Evolutionary conservation across 2,797 vertebrate genomes (phyloP).

Genomic region (Lindbergichthys nudifrons): DNA sequence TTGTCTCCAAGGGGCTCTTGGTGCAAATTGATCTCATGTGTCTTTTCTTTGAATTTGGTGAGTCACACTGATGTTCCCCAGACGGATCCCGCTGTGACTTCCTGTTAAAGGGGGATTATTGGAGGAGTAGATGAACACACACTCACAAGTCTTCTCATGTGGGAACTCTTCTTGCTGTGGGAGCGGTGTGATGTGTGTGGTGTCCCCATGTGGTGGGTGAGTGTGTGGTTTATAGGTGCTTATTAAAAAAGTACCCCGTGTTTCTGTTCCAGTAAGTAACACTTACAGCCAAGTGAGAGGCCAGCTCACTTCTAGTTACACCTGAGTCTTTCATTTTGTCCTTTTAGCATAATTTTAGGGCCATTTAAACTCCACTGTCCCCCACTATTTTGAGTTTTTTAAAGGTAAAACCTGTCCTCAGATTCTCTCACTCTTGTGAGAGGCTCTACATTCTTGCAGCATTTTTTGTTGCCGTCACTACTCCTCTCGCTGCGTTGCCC

Average conservation of each 20-base stretch:
- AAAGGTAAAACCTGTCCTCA: not conserved
- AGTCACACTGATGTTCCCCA: conserved; percentile 39
- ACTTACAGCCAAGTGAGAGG: conserved; percentile 6
- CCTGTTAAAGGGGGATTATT: conserved; percentile 41
- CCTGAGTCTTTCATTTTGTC: not conserved
- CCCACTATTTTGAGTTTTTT: not conserved
- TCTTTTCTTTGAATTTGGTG: conserved; percentile 53
- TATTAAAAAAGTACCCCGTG: conserved; percentile 46
- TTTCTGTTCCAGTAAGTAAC: conserved; percentile 34
- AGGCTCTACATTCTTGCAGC: not conserved
- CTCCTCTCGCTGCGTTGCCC: not conserved
- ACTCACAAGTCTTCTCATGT: not conserved
- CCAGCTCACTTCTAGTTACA: not conserved
- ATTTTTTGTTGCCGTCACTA: conserved; percentile 5
- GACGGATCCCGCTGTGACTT: conserved; percentile 55
- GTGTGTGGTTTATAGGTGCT: conserved; percentile 36
- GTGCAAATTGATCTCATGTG: conserved; percentile 52
- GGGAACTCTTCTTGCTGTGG: conserved; percentile 6
- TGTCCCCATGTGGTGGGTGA: not conserved
- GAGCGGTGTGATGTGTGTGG: conserved; percentile 19
- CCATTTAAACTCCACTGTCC: not conserved
- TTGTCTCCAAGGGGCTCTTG: not conserved
- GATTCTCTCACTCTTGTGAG: not conserved
- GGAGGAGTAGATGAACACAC: conserved; percentile 14
- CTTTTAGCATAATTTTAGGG: not conserved